Conservation (phyloP, 2,797 vertebrate genomes). For the Lutjanus argentimaculatus region DNA sequence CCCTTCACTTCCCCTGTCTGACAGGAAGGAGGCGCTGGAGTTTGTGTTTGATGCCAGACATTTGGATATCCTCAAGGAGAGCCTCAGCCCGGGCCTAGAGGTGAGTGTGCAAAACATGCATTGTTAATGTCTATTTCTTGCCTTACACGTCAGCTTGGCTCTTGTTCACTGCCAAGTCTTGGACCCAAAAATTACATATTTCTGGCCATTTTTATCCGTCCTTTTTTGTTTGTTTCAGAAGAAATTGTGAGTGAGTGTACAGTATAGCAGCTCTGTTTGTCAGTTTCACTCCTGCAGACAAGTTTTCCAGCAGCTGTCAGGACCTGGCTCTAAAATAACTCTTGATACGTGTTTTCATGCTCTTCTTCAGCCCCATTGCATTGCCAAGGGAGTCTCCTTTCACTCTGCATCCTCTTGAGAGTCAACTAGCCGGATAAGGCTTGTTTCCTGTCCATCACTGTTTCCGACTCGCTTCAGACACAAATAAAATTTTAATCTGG, state of each 20-base stretch:
- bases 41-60: conserved; percentile 90
- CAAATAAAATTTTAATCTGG: neutral
- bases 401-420: conserved; percentile 1
- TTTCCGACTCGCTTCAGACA: neutral
- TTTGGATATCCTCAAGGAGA: conserved; percentile 94
- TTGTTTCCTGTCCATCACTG: conserved; percentile 23
- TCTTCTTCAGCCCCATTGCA: conserved; percentile 19
- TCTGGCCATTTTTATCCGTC: conserved; percentile 1
- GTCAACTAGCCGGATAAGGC: conserved; percentile 1
- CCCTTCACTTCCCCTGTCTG: conserved; percentile 85
- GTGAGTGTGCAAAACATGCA: conserved; percentile 79
- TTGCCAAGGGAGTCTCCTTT: conserved; percentile 17
- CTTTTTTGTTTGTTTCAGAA: neutral
- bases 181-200: neutral
- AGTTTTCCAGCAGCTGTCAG: conserved; percentile 19
- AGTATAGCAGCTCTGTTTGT: conserved; percentile 15
- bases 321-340: conserved; percentile 28
- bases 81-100: conserved; percentile 92
- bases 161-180: neutral
- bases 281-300: conserved; percentile 13
- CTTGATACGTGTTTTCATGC: conserved; percentile 23
- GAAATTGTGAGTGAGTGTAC: conserved; percentile 7
- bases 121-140: neutral
- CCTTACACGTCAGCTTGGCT: neutral
- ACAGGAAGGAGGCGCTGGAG: conserved; percentile 91